Evolutionary conservation across 2,113 vertebrate species (phyloP).

Genomic region (Heterotis niloticus): DNA sequence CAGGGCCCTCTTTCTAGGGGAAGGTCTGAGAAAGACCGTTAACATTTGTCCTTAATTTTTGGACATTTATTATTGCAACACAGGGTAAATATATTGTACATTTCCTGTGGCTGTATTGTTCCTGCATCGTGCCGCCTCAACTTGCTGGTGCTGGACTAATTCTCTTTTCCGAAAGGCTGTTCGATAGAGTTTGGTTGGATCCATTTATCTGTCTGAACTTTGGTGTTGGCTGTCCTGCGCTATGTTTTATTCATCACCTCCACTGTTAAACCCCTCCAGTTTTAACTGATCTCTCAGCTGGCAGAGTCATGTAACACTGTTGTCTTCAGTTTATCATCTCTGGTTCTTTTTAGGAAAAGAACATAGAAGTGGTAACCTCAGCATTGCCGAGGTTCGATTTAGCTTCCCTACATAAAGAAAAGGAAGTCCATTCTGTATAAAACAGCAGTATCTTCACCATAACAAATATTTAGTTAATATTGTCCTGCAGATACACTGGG

Average conservation of each 20-base stretch:
- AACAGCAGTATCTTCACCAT: too few relatives aligned
- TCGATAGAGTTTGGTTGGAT: not conserved
- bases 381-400: too few relatives aligned
- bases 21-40: not conserved
- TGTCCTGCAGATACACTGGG: too few relatives aligned
- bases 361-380: too few relatives aligned
- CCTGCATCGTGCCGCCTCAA: not conserved
- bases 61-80: too few relatives aligned
- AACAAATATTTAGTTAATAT: too few relatives aligned
- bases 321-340: not conserved
- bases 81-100: not conserved
- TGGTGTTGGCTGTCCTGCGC: not conserved
- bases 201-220: not conserved
- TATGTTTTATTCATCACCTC: not conserved
- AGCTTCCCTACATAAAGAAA: too few relatives aligned
- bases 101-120: not conserved
- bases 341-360: not conserved
- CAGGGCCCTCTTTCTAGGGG: not conserved
- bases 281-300: not conserved
- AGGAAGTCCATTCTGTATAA: too few relatives aligned
- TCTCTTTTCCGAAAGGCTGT: not conserved
- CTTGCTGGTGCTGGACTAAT: not conserved
- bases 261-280: not conserved
- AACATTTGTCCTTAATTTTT: not conserved
- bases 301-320: not conserved